These are phyloP conservation scores for Phalera bucephala DNA, from an alignment of 2,888 invertebrate genomes.

Conservation along the genomic window DNA sequence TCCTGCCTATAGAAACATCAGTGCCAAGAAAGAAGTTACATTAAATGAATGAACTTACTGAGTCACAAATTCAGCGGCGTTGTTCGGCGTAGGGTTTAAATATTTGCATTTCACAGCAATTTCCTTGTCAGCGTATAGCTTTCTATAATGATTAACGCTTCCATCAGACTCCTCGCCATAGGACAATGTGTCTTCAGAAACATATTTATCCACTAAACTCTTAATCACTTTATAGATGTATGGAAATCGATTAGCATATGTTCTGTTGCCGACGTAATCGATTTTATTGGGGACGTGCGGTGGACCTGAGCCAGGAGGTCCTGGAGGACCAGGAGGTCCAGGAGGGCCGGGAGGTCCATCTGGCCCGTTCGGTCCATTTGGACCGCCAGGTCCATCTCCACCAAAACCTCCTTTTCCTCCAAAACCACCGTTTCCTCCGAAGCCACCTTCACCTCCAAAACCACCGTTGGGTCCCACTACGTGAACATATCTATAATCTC, in stretches of 20 bases:
- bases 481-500: constrained; percentile 78
- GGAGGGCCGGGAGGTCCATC: constrained; percentile 27
- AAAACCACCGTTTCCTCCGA: constrained; percentile 33
- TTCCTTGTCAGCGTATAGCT: constrained; percentile 54
- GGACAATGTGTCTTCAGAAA: constrained; percentile 48
- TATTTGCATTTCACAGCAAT: constrained; percentile 63
- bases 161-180: constrained; percentile 49
- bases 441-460: constrained; percentile 45
- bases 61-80: constrained; percentile 52
- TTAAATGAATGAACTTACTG: constrained; percentile 48
- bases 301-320: constrained; percentile 14
- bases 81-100: constrained; percentile 43
- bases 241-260: constrained; percentile 64
- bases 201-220: constrained; percentile 56
- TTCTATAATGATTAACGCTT: constrained; percentile 50
- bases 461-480: constrained; percentile 58
- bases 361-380: constrained; percentile 24
- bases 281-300: constrained; percentile 40
- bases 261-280: constrained; percentile 55
- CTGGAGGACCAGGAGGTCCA: constrained; percentile 32
- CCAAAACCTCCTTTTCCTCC: constrained; percentile 25
- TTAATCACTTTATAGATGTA: constrained; percentile 64
- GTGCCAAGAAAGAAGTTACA: neutral
- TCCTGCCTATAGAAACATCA: neutral
- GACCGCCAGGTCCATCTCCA: constrained; percentile 29